A percentile compares a stretch with the other conserved stretches of the same genome.
Evolutionary conservation across 2,797 vertebrate species (phyloP).

Genomic region (Cuniculus paca): DNA sequence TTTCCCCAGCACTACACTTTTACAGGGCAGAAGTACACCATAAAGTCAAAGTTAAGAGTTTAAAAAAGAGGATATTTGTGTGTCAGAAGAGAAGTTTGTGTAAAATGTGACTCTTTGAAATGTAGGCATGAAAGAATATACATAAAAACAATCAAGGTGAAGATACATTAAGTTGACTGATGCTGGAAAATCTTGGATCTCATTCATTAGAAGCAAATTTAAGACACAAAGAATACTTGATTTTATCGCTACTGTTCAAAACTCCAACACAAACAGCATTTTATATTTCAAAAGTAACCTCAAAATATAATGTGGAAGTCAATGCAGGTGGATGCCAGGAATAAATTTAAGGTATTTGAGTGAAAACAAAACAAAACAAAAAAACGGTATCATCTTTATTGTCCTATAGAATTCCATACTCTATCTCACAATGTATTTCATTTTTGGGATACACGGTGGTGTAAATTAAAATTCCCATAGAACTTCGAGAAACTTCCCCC

Average conservation of each 20-base stretch:
- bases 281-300: conserved; percentile 44
- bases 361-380: neutral
- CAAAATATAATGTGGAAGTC: conserved; percentile 22
- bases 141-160: neutral
- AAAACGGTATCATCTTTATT: neutral
- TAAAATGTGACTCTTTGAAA: neutral
- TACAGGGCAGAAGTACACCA: neutral
- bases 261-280: neutral
- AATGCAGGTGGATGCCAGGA: neutral
- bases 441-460: neutral
- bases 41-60: neutral
- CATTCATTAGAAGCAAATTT: neutral
- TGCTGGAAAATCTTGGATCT: neutral
- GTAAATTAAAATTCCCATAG: conserved; percentile 1
- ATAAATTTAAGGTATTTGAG: neutral
- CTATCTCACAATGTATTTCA: conserved; percentile 47
- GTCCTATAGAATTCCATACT: neutral
- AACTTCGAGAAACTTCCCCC: neutral
- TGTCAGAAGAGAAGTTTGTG: neutral
- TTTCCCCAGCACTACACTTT: neutral
- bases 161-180: neutral
- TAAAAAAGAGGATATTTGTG: conserved; percentile 26
- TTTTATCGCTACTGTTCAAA: neutral
- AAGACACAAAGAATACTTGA: neutral
- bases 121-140: neutral